Base-by-base conservation (phyloP, 2,113 vertebrate species). In the Pelvicachromis taeniatus region DNA sequence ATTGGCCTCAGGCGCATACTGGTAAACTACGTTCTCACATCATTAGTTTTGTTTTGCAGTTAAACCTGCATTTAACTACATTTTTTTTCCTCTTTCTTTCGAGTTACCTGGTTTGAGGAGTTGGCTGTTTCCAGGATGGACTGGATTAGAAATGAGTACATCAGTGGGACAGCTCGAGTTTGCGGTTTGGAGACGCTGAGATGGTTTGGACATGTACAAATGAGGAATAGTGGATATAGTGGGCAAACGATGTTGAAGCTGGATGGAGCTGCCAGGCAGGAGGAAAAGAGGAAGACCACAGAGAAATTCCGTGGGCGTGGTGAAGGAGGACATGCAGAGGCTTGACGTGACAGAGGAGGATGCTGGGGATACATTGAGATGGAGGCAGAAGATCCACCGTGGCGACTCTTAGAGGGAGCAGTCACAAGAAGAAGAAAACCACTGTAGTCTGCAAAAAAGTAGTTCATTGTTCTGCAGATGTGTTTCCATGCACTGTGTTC, bases 111-210 rank as follows among this genome's bases (percentile, higher is more conserved):
- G 33, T 63, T 38, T 38, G 33, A 63, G 33, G 59, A 63, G 59
- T 38, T 63, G 59, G 0, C 7, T 1, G 3, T 21, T 63, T 0
- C 33, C 59, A 63, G 33, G 33, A 63, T 0, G 2, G 59, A 63
- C 59, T 38, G 59, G 59, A n/a, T 38, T 38, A 38, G 59, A 38
- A 38, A 38, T 13, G 59, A n/a, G 19, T 38, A 63, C 59, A 63
- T 63, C 19, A 38, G 59, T n/a, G 2, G 33, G 1, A 63, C 33
- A 38, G n/a, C 59, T n/a, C 10, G 31, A 63, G 59, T 10, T 38
- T 38, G 59, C 10, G 0, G 19, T 4, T 63, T 63, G 33, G 0
- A 0, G 0, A 65, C 33, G 5, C 11, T 65, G 33, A 65, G 35
- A 14, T 65, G 33, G 59, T 63, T 63, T 63, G 59, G 33, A 63